These are phyloP conservation scores for Cynopterus sphinx DNA, from an alignment of 2,797 vertebrate genomes.

Conservation along the genomic window DNA sequence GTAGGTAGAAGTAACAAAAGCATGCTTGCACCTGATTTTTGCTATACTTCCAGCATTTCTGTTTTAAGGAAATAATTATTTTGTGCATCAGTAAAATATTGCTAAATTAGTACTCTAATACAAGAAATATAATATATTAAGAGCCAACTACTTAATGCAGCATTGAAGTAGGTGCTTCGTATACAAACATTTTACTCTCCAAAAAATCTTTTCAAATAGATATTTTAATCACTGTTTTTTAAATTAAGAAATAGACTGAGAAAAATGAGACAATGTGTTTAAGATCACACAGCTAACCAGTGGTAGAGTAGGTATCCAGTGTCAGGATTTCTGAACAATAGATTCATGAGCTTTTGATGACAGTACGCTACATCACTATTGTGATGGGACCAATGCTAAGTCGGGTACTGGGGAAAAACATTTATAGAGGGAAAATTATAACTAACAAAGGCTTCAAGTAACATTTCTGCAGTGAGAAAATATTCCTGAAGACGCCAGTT, in stretches of 20 bases:
- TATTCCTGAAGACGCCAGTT: neutral
- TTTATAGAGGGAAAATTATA: neutral
- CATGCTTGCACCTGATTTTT: neutral
- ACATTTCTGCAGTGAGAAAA: neutral
- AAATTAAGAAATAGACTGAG: neutral
- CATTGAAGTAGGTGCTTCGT: neutral
- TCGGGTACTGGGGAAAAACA: neutral
- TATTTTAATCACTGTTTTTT: neutral
- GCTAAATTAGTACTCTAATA: neutral
- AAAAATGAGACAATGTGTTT: neutral
- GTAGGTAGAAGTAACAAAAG: neutral
- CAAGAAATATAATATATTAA: neutral
- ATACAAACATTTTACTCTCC: neutral
- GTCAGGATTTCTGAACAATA: neutral
- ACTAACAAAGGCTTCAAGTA: neutral
- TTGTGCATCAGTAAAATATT: neutral
- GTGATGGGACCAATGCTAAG: fast-evolving
- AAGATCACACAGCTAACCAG: neutral
- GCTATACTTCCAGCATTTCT: neutral
- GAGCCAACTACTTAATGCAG: neutral
- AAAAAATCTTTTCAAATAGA: neutral
- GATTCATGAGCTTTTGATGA: neutral
- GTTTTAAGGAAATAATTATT: neutral
- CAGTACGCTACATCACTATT: fast-evolving
- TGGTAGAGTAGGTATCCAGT: neutral